phyloP scores from a whole-genome alignment of 2,797 vertebrate genomes.

The Malacoctenus gilli region DNA sequence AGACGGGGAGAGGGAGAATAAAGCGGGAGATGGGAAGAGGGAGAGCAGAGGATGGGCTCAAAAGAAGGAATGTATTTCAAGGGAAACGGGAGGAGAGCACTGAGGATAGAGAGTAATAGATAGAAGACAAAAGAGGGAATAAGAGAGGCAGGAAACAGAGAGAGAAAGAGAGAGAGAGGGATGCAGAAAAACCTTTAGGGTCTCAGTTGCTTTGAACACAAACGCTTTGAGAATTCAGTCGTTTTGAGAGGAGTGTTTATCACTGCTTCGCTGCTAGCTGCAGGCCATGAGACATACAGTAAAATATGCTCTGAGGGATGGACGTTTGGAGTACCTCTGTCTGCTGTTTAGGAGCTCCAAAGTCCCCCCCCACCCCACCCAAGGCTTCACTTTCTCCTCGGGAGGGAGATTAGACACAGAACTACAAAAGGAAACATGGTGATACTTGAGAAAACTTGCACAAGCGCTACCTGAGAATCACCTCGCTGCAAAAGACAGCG shows the following conservation, averaged over 20 bases:
- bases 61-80: slow-evolving; percentile 46
- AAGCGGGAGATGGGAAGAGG: slow-evolving; percentile 6
- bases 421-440: slow-evolving; percentile 4
- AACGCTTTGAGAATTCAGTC: slow-evolving; percentile 39
- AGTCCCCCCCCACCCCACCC: slow-evolving; percentile 2
- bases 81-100: slow-evolving; percentile 48
- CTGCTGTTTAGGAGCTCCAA: background rate
- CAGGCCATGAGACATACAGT: background rate
- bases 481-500: background rate
- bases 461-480: slow-evolving; percentile 2
- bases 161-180: slow-evolving; percentile 20
- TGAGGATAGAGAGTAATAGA: slow-evolving; percentile 38
- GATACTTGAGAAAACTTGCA: background rate
- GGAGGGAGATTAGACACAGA: background rate
- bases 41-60: slow-evolving; percentile 28
- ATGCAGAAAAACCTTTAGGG: slow-evolving; percentile 24
- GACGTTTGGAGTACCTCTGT: background rate
- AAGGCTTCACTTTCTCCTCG: background rate
- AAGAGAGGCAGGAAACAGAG: slow-evolving; percentile 26
- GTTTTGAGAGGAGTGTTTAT: slow-evolving; percentile 28
- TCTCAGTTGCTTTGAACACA: slow-evolving; percentile 34
- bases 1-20: slow-evolving; percentile 13
- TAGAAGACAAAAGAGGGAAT: slow-evolving; percentile 57
- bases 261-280: slow-evolving; percentile 6
- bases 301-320: background rate